Evolutionary conservation across 2,113 vertebrate genomes (phyloP), one percentile per base, ranked within the genome.

Genomic region (Oryzias woworae): DNA sequence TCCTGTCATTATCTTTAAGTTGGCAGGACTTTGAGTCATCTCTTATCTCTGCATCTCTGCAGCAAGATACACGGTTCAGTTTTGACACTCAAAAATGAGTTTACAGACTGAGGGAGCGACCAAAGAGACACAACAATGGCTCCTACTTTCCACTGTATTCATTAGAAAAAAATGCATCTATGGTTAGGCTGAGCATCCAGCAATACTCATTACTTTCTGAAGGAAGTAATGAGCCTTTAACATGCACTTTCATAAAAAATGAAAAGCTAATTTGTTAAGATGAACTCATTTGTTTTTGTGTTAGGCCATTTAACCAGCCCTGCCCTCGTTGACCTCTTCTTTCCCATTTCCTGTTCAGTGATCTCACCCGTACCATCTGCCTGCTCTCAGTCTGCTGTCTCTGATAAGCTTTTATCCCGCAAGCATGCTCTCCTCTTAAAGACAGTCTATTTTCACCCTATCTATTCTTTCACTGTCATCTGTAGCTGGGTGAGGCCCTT

Each of bases 351-450:
- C 52, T 62, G 44, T 62, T 48, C 18, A 66, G 22, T 26, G 18
- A 63, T 64, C 71, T 65, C 59, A 53, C 24, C 48, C 57, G 45
- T 58, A 36, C 71, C 31, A 18, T 42, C 18, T 67, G 48, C 18
- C 17, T 47, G 22, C 57, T 77, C 56, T 78, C 63, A 81, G 76
- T 81, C 16, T 86, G 77, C 26, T 67, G 28, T 62, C 54, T 58
- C 62, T 76, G 78, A 84, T 84, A 82, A 85, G 62, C 41, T 55
- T 12, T 62, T 22, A 46, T n/a, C 55, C 18, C 43, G 24, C 22
- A 20, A 14, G 23, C 45, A 54, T 7, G 43, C 49, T 14, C 17
- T 22, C 18, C 13, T 15, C 51, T 64, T 20, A 10, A 45, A 28
- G 42, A n/a, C 31, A 12, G 12, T 67, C 24, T 49, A 5, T 50